Evolutionary conservation across 2,888 invertebrate genomes (phyloP).

Genomic region (Napeogenes sylphis): DNA sequence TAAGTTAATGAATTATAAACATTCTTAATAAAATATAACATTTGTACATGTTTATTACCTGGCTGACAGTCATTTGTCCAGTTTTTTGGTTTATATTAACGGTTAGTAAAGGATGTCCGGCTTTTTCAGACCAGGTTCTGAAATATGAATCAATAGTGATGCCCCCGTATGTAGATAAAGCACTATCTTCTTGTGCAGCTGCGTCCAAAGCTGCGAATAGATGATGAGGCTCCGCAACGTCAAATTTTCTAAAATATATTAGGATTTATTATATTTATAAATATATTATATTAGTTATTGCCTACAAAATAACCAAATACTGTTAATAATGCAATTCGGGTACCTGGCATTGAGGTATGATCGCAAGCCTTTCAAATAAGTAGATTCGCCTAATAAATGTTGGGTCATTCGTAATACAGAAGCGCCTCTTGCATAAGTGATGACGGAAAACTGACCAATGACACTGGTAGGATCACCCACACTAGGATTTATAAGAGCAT

Average conservation of each 20-base stretch:
- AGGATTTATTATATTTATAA: background rate
- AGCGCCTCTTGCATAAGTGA: constrained; percentile 83
- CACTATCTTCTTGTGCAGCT: constrained; percentile 48
- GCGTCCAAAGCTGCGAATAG: constrained; percentile 71
- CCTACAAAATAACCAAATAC: constrained; percentile 36
- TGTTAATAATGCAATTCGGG: background rate
- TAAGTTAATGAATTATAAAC: too few species aligned
- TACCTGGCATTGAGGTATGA: constrained; percentile 75
- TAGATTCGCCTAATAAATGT: constrained; percentile 73
- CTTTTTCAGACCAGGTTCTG: constrained; percentile 78
- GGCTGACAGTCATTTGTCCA: constrained; percentile 55
- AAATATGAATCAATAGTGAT: constrained; percentile 68
- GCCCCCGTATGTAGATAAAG: constrained; percentile 48
- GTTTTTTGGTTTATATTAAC: constrained; percentile 64
- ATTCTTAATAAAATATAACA: too few species aligned
- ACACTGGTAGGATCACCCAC: constrained; percentile 79
- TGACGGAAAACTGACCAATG: constrained; percentile 80
- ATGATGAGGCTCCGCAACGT: constrained; percentile 69
- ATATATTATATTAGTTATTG: constrained; percentile 3
- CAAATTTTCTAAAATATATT: constrained; percentile 44
- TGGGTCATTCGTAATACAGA: constrained; percentile 82
- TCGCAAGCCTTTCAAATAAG: constrained; percentile 74
- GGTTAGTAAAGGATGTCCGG: constrained; percentile 78
- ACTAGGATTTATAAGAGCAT: constrained; percentile 75
- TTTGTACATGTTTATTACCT: constrained; percentile 45